Evolutionary conservation across 30 jellyfish, hydroid and myxozoan genomes (phyloP), one percentile per base, ranked within the genome.

Genomic region (Aurelia aurita): DNA sequence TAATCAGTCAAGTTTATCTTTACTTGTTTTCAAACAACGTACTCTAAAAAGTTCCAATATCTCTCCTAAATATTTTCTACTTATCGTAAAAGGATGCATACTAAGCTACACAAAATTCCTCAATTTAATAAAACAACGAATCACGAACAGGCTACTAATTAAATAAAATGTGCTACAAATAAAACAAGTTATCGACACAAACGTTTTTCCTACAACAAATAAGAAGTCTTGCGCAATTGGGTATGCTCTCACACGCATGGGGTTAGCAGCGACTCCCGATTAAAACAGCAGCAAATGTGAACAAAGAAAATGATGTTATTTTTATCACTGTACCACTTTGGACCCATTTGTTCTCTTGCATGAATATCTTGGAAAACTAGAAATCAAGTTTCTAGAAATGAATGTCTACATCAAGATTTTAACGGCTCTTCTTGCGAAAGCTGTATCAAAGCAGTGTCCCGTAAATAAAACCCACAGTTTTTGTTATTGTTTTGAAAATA

Each of bases 51-150:
- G 88, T 77, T 59, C 78, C 39, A 58, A 77, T 77, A 77, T 77
- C 66, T 77, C 66, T 77, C 70, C 88, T 77, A 77, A 15, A 7
- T 77, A 77, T 57, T 77, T 57, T 77, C 88, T 77, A 77, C 88
- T 51, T 77, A 74, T 59, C 34, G 76, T 55, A 74, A 74, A 74
- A 46, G 75, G 75, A 55, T 29, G 74, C 49, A 74, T 61, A 19
- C 51, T 47, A 21, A 16, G 15, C 57, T 29, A 53, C 72, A 58
- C 69, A 77, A 39, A 77, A 22, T 77, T 77, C 58, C 46, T 43
- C 58, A 27, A 77, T 32, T 72, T 31, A 77, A 77, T 20, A 60
- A 77, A 77, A 77, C 79, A 60, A 77, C 58, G 54, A 62, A 71
- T 39, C 66, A 71, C 27, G 63, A 58, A 60, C 20, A 15, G 21